A percentile compares a stretch with the other conserved stretches of the same genome.
Evolutionary conservation across 2,888 invertebrate species (phyloP).

Genomic region (Rapana venosa): DNA sequence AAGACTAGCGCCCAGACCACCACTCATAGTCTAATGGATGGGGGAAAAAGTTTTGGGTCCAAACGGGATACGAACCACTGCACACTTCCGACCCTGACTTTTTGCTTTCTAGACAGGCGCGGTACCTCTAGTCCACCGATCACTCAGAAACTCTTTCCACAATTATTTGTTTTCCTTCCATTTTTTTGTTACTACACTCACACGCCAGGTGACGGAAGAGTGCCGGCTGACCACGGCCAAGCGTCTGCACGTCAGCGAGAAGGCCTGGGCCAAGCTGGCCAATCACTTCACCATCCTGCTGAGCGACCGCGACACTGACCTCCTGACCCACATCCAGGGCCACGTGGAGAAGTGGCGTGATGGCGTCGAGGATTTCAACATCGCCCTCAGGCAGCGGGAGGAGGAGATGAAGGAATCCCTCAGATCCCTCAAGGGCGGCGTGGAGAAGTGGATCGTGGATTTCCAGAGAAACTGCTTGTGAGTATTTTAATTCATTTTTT

Average conservation of each 20-base stretch:
- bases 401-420: slow-evolving; percentile 70
- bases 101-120: no score
- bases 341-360: slow-evolving; percentile 73
- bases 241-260: slow-evolving; percentile 75
- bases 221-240: slow-evolving; percentile 75
- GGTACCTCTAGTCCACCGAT: no score
- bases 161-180: no score
- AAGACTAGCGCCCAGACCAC: no score
- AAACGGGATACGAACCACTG: no score
- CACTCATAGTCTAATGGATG: no score
- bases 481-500: slow-evolving; percentile 52
- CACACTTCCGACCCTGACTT: no score
- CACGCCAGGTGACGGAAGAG: slow-evolving; percentile 75
- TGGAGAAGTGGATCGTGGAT: slow-evolving; percentile 65
- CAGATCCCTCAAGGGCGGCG: slow-evolving; percentile 58
- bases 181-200: no score
- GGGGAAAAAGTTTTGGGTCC: no score
- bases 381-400: slow-evolving; percentile 66
- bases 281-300: slow-evolving; percentile 77
- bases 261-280: slow-evolving; percentile 77
- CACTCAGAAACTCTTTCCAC: no score
- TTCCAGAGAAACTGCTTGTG: slow-evolving; percentile 73
- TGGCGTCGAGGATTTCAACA: slow-evolving; percentile 72
- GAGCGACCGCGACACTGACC: slow-evolving; percentile 76
- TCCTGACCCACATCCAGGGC: slow-evolving; percentile 70